phyloP scores from a whole-genome alignment of 2,113 vertebrate species.

The Pseudopipra pipra region DNA sequence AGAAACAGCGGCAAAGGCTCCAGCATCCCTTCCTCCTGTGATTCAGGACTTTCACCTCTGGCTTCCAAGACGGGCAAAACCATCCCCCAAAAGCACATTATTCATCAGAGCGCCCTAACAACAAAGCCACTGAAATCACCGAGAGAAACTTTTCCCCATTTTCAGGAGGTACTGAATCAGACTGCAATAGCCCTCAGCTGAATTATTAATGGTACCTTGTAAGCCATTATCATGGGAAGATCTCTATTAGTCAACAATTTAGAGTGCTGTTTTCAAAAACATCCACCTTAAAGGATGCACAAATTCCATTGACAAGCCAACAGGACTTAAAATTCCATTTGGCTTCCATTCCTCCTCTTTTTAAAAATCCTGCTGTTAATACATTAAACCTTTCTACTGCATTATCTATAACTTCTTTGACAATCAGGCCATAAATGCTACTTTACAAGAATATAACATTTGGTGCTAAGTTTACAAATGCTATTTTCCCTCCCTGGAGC shows the following conservation, averaged over 20 bases:
- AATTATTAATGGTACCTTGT: slow-evolving; percentile 54
- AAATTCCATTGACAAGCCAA: neutral
- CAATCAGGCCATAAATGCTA: neutral
- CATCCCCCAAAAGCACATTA: neutral
- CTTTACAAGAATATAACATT: neutral
- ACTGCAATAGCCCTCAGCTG: neutral
- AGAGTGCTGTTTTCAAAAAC: neutral
- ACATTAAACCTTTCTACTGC: neutral
- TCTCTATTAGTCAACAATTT: slow-evolving; percentile 32
- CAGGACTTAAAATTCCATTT: slow-evolving; percentile 31
- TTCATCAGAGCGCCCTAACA: neutral
- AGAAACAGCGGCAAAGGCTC: neutral
- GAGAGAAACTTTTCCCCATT: neutral
- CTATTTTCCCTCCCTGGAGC: neutral
- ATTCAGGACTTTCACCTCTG: neutral
- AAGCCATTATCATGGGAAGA: neutral
- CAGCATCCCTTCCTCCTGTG: neutral
- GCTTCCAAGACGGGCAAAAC: neutral
- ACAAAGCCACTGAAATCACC: neutral
- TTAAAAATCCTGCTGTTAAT: slow-evolving; percentile 1
- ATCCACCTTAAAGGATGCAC: neutral
- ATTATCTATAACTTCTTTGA: neutral
- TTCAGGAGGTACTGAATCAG: neutral
- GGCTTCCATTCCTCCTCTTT: neutral
- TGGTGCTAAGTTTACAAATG: neutral